A percentile compares a stretch with the other conserved stretches of the same genome.
Evolutionary conservation across 1,140 invertebrate species (phyloP).

Genomic region (Cotesia vestalis): DNA sequence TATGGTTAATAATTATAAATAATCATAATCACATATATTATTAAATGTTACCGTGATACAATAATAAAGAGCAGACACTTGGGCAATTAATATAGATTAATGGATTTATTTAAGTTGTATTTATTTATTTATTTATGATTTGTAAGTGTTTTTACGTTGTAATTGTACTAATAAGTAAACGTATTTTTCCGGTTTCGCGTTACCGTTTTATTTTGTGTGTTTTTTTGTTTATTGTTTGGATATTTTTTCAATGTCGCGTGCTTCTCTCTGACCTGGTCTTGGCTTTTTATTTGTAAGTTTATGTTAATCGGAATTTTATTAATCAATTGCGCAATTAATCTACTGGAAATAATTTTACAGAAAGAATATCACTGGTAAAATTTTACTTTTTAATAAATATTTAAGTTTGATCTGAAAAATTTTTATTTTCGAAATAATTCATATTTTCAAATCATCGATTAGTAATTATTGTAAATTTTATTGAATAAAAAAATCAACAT

Average conservation of each 20-base stretch:
- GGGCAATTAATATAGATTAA: not conserved
- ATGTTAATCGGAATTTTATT: conserved; percentile 17
- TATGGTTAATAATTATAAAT: not conserved
- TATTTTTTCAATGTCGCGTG: not conserved
- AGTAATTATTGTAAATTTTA: no score
- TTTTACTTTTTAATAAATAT: no score
- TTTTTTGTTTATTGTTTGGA: not conserved
- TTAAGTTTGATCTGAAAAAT: no score
- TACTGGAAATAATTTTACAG: no score
- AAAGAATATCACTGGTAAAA: no score
- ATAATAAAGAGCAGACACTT: conserved; percentile 13
- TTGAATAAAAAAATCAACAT: no score
- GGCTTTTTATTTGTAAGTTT: not conserved
- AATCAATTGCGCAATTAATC: no score
- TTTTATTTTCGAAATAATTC: no score
- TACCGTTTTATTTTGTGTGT: not conserved
- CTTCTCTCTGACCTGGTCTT: conserved; percentile 13
- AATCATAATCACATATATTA: not conserved
- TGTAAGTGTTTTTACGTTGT: not conserved
- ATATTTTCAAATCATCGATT: no score
- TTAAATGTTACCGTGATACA: not conserved
- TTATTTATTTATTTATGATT: no score
- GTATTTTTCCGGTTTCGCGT: no score
- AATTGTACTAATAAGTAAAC: no score
- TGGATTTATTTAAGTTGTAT: not conserved